Evolutionary conservation across 2,888 invertebrate genomes (phyloP).

Genomic region (Aporophyla lueneburgensis): DNA sequence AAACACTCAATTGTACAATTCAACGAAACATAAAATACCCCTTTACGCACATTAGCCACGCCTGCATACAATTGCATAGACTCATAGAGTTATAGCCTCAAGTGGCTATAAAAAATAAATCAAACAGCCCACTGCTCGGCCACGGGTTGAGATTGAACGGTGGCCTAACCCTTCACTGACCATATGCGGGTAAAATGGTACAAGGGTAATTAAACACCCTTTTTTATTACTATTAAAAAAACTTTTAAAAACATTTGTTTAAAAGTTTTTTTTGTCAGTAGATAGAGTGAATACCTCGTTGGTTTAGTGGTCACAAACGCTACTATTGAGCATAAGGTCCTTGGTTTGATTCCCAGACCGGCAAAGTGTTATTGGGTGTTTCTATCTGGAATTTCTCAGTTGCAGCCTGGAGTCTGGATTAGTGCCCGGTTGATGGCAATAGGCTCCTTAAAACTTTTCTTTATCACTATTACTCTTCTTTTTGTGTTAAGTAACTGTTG

Average conservation of each 20-base stretch:
- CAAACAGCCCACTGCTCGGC: slow-evolving; percentile 74
- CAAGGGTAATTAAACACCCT: slow-evolving; percentile 70
- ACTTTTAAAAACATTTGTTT: too few species aligned
- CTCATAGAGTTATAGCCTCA: slow-evolving; percentile 67
- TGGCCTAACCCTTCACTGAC: slow-evolving; percentile 69
- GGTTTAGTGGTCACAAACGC: too few species aligned
- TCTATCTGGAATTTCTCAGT: too few species aligned
- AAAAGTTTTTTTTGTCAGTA: too few species aligned
- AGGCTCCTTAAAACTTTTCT: too few species aligned
- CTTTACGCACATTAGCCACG: slow-evolving; percentile 80
- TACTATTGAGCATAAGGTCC: too few species aligned
- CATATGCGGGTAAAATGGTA: slow-evolving; percentile 78
- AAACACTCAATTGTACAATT: slow-evolving; percentile 45
- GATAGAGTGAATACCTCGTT: too few species aligned
- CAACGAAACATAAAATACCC: slow-evolving; percentile 58
- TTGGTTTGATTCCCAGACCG: too few species aligned
- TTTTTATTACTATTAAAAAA: slow-evolving; percentile 9
- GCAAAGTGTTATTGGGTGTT: too few species aligned
- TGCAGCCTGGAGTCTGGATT: too few species aligned
- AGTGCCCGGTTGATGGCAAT: too few species aligned
- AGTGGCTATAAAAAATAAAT: slow-evolving; percentile 86
- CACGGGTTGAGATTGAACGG: slow-evolving; percentile 77
- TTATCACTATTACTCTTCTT: slow-evolving; percentile 11
- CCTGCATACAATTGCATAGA: slow-evolving; percentile 80
- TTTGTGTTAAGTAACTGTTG: background rate